Conservation (phyloP, 2,113 vertebrate species). For the Fulica atra region DNA sequence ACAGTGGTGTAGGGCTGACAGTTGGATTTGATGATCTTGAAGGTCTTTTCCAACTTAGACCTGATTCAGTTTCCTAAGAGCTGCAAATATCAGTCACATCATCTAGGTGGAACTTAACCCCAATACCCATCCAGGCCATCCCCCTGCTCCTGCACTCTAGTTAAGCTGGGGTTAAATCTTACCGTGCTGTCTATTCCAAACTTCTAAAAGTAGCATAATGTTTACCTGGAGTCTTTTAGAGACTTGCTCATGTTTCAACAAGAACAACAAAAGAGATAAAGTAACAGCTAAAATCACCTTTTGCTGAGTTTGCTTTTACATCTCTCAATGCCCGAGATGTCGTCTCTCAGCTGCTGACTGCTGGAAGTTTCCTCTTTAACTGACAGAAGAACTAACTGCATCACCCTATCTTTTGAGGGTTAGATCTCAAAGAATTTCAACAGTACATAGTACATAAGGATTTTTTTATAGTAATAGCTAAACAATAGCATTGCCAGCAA, state of each 20-base stretch:
- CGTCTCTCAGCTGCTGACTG: neutral
- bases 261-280: neutral
- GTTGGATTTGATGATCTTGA: too few relatives aligned
- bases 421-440: neutral
- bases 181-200: neutral
- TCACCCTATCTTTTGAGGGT: neutral
- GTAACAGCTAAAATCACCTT: neutral
- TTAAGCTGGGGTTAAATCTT: neutral
- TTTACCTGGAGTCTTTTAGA: neutral
- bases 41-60: too few relatives aligned
- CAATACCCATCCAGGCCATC: neutral
- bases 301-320: neutral
- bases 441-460: neutral
- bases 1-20: too few relatives aligned
- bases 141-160: neutral
- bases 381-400: neutral
- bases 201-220: neutral
- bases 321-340: neutral
- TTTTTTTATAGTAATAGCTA: neutral
- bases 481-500: neutral
- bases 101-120: neutral
- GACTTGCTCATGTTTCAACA: neutral
- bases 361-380: neutral
- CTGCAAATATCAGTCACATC: neutral
- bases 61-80: neutral